Conservation (phyloP, 2,113 vertebrate species). For the Nibea albiflora region DNA sequence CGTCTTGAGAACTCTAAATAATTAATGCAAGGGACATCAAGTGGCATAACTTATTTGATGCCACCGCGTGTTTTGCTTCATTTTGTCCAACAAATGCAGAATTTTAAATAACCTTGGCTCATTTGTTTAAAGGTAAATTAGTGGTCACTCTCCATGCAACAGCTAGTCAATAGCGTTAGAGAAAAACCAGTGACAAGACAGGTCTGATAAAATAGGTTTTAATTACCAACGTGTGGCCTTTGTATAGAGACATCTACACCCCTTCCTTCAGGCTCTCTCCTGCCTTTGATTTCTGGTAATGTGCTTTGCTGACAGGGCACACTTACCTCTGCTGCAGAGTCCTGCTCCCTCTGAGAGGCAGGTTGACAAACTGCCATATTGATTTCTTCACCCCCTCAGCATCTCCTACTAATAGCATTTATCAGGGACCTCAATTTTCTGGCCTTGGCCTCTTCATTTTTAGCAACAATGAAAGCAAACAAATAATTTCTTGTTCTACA, state of each 20-base stretch:
- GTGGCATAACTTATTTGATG: neutral
- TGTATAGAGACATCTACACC: conserved; percentile 79
- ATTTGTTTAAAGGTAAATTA: conserved; percentile 90
- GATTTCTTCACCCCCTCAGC: conserved; percentile 86
- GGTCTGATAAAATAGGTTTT: conserved; percentile 95
- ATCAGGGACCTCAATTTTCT: conserved; percentile 91
- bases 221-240: conserved; percentile 95
- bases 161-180: conserved; percentile 87
- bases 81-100: conserved; percentile 70
- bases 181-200: conserved; percentile 82
- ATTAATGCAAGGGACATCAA: neutral
- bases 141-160: conserved; percentile 85
- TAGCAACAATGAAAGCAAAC: conserved; percentile 93
- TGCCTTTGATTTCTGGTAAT: conserved; percentile 97
- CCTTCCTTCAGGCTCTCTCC: conserved; percentile 79
- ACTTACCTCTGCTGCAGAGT: conserved; percentile 83
- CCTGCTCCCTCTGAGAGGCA: conserved; percentile 86
- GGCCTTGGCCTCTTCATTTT: conserved; percentile 87
- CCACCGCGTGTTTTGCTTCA: conserved; percentile 41
- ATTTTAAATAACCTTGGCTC: conserved; percentile 87
- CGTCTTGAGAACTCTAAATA: neutral
- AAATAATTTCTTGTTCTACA: conserved; percentile 99
- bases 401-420: conserved; percentile 90
- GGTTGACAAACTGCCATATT: conserved; percentile 96
- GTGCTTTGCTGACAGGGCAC: conserved; percentile 94